Evolutionary conservation across 2,113 vertebrate species (phyloP), one percentile per base, ranked within the genome.

Genomic region (Corythornis cristatus): DNA sequence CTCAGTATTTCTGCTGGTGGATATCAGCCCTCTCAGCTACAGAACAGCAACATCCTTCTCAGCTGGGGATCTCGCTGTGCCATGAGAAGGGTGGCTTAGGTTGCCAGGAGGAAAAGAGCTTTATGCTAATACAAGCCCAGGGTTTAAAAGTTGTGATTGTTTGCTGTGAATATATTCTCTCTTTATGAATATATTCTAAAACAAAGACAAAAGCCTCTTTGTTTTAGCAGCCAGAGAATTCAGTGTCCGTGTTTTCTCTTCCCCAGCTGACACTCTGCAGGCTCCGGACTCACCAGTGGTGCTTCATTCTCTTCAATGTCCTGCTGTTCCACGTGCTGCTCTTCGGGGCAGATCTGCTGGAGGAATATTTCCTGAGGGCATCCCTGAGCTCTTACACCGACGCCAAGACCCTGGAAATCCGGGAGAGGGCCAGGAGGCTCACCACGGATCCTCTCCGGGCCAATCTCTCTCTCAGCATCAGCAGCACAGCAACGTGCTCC

Each of bases 241-340:
- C 35, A 83, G 45, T 15, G 40, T 50, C 9, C 4, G 0, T 2
- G 11, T 90, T 26, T 92, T 40, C 45, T 86, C 62, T 60, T 73
- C 70, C 81, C 71, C 95, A 99, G 99, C 95, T 97, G 90, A 97
- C 83, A 2, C 96, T 98, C 92, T 99, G 98, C 96, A 98, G 98
- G 88, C 97, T 99, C 68, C 98, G 97, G 26, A 99, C 98, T 58
- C 98, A 99, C 90, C 99, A 99, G 96, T 99, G 98, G 98, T 99
- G 99, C 72, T 99, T 99, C 96, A 97, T 99, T 42, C 96, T 99
- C 68, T 99, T 98, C 89, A 99, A 99, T 0, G 65, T 99, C 66
- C 37, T 98, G 37, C 98, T 99, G 19, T 99, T 99, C 97, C 99
- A 99, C 8, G 70, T 96, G 45, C 94, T 99, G 97, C 93, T 99